Percentiles rank a stretch among this genome's conserved stretches.
Evolutionary conservation across 2,113 vertebrate genomes (phyloP).

Genomic region (Datnioides undecimradiatus): DNA sequence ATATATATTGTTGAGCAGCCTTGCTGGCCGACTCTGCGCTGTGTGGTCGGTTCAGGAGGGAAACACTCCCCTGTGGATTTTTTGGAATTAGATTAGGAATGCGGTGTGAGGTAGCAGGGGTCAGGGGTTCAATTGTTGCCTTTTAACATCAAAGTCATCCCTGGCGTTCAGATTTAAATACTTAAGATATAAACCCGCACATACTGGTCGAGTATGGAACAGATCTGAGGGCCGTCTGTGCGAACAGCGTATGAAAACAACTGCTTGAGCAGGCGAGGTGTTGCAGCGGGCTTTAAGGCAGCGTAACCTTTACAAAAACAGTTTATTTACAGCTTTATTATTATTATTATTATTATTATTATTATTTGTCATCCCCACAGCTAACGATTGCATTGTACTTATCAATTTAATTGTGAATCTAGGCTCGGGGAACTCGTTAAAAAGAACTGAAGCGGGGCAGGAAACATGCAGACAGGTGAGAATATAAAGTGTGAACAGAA

Average conservation of each 20-base stretch:
- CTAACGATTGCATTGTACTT: neutral
- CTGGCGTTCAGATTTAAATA: conserved; percentile 53
- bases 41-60: conserved; percentile 44
- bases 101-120: conserved; percentile 62
- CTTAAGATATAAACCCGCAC: conserved; percentile 56
- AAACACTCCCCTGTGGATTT: conserved; percentile 58
- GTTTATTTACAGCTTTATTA: no score
- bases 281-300: neutral
- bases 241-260: conserved; percentile 22
- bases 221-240: conserved; percentile 21
- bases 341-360: no score
- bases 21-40: conserved; percentile 10
- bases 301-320: neutral
- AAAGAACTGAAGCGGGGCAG: neutral
- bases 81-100: conserved; percentile 75
- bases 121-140: conserved; percentile 67
- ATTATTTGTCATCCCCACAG: no score
- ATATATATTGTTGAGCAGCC: conserved; percentile 51
- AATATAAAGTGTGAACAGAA: neutral
- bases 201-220: conserved; percentile 41
- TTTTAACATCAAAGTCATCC: conserved; percentile 68
- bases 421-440: neutral
- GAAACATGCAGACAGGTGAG: neutral
- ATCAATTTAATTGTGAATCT: neutral
- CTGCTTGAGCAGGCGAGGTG: neutral